Conservation (phyloP, 2,797 vertebrate species). For the Poecilia picta region DNA sequence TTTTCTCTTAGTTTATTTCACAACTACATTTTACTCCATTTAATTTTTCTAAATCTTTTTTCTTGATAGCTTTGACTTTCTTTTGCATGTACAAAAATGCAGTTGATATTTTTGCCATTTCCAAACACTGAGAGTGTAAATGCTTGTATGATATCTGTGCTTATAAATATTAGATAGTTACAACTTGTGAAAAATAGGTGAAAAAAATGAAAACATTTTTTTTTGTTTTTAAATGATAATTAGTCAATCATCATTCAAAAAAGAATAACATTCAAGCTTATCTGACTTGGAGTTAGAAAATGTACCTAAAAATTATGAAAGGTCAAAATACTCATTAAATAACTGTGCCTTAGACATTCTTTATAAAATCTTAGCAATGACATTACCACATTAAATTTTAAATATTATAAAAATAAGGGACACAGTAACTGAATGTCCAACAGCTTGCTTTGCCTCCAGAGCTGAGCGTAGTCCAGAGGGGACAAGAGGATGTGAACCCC, state of each 20-base stretch:
- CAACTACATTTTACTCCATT: background rate
- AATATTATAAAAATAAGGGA: background rate
- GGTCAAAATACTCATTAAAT: background rate
- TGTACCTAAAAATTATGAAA: background rate
- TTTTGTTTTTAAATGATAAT: background rate
- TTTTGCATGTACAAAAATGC: background rate
- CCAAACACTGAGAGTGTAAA: background rate
- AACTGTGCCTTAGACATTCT: background rate
- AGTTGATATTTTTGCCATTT: background rate
- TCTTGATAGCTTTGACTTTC: background rate
- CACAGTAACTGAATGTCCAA: conserved; percentile 1
- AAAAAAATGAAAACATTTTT: background rate
- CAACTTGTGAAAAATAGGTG: background rate
- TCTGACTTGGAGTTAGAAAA: background rate
- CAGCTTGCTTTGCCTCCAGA: conserved; percentile 11
- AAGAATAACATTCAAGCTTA: background rate
- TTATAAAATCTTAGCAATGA: background rate
- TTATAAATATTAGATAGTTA: background rate
- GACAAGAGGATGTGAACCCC: conserved; percentile 66
- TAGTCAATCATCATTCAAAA: background rate
- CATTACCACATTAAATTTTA: background rate
- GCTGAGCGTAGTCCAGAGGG: conserved; percentile 30
- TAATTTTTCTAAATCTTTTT: background rate
- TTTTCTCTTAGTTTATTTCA: background rate
- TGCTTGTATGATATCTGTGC: background rate